phyloP scores from a whole-genome alignment of 2,113 vertebrate species.

The Vombatus ursinus region DNA sequence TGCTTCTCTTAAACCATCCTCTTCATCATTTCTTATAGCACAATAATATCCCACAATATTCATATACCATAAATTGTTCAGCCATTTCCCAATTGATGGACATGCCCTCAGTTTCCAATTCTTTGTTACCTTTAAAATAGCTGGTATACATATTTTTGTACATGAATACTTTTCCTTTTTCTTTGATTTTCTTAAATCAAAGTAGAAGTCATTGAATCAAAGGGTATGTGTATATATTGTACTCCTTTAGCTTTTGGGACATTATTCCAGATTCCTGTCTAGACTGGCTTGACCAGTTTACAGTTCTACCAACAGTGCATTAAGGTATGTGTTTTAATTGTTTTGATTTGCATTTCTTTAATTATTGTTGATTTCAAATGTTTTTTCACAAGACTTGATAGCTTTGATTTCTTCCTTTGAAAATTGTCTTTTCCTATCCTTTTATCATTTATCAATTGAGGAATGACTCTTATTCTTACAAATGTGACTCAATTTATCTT shows the following conservation, averaged over 20 bases:
- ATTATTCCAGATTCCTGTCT: neutral
- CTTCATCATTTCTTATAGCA: neutral
- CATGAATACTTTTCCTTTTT: neutral
- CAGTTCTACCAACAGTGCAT: neutral
- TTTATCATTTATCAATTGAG: neutral
- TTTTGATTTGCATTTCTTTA: neutral
- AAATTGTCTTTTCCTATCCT: neutral
- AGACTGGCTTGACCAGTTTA: neutral
- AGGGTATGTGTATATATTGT: neutral
- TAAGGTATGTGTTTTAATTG: neutral
- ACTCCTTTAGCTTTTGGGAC: neutral
- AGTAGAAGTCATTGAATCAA: neutral
- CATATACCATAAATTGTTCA: neutral
- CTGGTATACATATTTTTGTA: neutral
- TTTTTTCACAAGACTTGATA: neutral
- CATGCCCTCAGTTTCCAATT: neutral
- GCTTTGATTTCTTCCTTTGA: neutral
- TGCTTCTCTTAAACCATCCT: neutral
- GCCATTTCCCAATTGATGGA: neutral
- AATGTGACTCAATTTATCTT: neutral
- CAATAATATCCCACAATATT: neutral
- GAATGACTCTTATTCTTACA: neutral
- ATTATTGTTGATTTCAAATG: neutral
- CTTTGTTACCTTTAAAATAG: neutral
- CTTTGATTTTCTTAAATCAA: neutral